These are phyloP conservation scores for Labeo catla DNA, from an alignment of 2,113 vertebrate species.

Conservation along the genomic window DNA sequence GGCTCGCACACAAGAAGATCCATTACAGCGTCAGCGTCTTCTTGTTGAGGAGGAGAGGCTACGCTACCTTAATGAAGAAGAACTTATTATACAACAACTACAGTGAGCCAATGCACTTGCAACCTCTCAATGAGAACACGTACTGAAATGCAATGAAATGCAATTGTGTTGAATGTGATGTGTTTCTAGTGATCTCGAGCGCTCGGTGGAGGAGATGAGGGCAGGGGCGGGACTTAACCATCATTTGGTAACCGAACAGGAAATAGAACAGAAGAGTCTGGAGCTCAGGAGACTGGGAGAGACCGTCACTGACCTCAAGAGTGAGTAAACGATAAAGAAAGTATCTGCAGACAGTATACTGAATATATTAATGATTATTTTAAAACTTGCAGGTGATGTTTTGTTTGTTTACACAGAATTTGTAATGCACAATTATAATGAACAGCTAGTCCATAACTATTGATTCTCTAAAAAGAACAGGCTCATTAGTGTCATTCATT, in stretches of 20 bases:
- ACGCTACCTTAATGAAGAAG: slow-evolving; percentile 96
- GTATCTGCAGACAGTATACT: background rate
- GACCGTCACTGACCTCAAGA: slow-evolving; percentile 90
- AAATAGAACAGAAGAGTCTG: slow-evolving; percentile 93
- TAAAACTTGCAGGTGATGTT: too few relatives aligned
- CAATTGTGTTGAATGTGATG: background rate
- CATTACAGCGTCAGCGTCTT: slow-evolving; percentile 94
- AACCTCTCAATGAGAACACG: background rate
- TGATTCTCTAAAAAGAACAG: background rate
- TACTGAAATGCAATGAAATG: background rate
- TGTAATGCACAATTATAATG: too few relatives aligned
- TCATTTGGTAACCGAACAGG: slow-evolving; percentile 86
- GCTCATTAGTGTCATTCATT: background rate
- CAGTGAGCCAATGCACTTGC: slow-evolving; percentile 81
- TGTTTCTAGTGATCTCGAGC: slow-evolving; percentile 88
- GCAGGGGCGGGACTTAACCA: slow-evolving; percentile 86
- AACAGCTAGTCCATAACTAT: too few relatives aligned
- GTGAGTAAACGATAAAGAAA: slow-evolving; percentile 70
- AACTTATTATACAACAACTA: slow-evolving; percentile 94
- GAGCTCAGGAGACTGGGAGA: slow-evolving; percentile 92
- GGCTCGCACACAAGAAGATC: slow-evolving; percentile 92
- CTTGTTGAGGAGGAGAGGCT: slow-evolving; percentile 96
- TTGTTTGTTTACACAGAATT: too few relatives aligned
- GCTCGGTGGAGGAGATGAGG: slow-evolving; percentile 92
- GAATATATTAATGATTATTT: too few relatives aligned